phyloP scores from a whole-genome alignment of 2,888 invertebrate species.

The Aphidius colemani region DNA sequence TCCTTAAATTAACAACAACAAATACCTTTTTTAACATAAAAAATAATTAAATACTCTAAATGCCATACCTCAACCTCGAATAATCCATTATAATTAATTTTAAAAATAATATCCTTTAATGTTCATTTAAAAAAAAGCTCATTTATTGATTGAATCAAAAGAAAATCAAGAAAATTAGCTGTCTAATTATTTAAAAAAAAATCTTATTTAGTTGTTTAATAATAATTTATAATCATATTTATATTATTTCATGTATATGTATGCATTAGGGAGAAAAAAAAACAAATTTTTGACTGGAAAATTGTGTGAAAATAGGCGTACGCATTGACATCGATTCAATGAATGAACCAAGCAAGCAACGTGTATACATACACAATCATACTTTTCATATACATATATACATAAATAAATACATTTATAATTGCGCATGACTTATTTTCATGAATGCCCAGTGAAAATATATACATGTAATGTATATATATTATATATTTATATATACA shows the following conservation, averaged over 20 bases:
- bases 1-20: background rate
- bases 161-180: constrained; percentile 12
- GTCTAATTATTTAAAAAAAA: background rate
- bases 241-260: background rate
- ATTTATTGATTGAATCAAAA: constrained; percentile 22
- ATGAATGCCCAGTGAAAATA: constrained; percentile 40
- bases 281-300: constrained; percentile 25
- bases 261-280: constrained; percentile 19
- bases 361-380: constrained; percentile 45
- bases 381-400: too few species aligned
- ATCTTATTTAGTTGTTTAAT: too few species aligned
- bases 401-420: too few species aligned
- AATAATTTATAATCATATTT: too few species aligned
- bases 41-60: background rate
- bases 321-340: constrained; percentile 53
- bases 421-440: constrained; percentile 36
- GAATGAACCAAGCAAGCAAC: constrained; percentile 42
- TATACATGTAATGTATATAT: background rate
- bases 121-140: background rate
- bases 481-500: too few species aligned
- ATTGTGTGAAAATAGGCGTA: constrained; percentile 34
- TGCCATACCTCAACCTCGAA: constrained; percentile 27
- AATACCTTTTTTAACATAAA: background rate
- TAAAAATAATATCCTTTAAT: too few species aligned
- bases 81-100: constrained; percentile 18